These are phyloP conservation scores for Rana temporaria DNA, from an alignment of 2,113 vertebrate genomes.

Conservation along the genomic window DNA sequence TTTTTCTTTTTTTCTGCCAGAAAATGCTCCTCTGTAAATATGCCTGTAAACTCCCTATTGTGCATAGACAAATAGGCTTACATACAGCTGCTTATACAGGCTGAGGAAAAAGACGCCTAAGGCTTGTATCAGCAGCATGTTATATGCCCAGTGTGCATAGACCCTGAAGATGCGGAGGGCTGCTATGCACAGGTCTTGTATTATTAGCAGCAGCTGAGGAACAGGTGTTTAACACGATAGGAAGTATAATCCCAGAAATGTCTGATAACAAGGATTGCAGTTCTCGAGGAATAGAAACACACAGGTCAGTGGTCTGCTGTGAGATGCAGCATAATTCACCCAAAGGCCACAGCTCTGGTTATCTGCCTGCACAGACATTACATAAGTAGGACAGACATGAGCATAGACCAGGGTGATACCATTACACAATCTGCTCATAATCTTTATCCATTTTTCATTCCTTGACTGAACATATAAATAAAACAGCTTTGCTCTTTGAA, in stretches of 20 bases:
- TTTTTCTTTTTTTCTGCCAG: too few species aligned
- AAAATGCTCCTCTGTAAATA: too few species aligned
- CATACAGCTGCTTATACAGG: too few species aligned
- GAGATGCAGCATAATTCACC: conserved; percentile 13
- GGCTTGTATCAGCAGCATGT: too few species aligned
- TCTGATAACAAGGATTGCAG: conserved; percentile 15
- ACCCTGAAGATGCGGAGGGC: neutral
- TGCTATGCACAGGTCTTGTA: too few species aligned
- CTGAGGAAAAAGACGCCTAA: too few species aligned
- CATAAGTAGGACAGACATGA: conserved; percentile 37
- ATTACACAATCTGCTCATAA: conserved; percentile 18
- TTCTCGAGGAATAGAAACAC: neutral
- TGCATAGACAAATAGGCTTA: too few species aligned
- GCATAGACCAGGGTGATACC: neutral
- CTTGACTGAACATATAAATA: too few species aligned
- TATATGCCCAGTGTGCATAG: too few species aligned
- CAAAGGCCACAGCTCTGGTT: neutral
- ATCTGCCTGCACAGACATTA: conserved; percentile 28
- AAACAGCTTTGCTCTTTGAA: too few species aligned
- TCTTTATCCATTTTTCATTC: neutral
- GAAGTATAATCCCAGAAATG: neutral
- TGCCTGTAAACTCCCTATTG: too few species aligned
- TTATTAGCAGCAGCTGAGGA: neutral
- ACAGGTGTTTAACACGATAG: neutral
- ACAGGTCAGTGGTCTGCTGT: conserved; percentile 22